A percentile compares a stretch with the other conserved stretches of the same genome.
These are phyloP conservation scores for Zaprionus camerounensis DNA, from an alignment of 1,140 invertebrate species.

Conservation along the genomic window DNA sequence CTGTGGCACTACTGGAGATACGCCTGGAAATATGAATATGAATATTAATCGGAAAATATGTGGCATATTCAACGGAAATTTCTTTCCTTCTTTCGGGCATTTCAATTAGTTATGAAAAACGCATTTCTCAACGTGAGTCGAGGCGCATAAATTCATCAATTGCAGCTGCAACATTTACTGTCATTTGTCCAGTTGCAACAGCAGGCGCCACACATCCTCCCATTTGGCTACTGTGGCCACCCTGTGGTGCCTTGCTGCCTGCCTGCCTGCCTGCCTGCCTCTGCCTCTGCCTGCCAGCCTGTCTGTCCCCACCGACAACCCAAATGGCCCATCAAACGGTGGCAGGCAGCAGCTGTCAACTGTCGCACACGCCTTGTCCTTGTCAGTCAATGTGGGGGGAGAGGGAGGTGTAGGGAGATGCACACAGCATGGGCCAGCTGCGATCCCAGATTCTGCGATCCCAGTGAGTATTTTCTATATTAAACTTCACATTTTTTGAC, in stretches of 20 bases:
- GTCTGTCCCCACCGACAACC: not conserved
- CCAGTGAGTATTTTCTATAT: slow-evolving; percentile 74
- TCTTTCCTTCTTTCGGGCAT: slow-evolving; percentile 5
- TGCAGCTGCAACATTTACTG: slow-evolving; percentile 64
- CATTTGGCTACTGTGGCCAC: slow-evolving; percentile 20
- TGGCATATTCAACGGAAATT: slow-evolving; percentile 8
- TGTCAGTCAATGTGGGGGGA: slow-evolving; percentile 68
- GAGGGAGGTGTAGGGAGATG: not conserved
- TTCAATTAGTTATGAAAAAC: slow-evolving; percentile 81
- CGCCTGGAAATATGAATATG: slow-evolving; percentile 37
- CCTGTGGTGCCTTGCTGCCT: slow-evolving; percentile 24
- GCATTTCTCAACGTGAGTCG: slow-evolving; percentile 67
- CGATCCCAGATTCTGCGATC: slow-evolving; percentile 1
- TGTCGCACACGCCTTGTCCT: slow-evolving; percentile 81
- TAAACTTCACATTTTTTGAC: slow-evolving; percentile 82
- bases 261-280: slow-evolving; percentile 16
- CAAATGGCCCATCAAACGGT: slow-evolving; percentile 54
- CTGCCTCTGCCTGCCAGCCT: not conserved
- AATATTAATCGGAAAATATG: slow-evolving; percentile 51
- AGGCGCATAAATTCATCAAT: slow-evolving; percentile 79
- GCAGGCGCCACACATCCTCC: slow-evolving; percentile 39
- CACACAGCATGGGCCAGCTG: not conserved
- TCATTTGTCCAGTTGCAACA: slow-evolving; percentile 67
- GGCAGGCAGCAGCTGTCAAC: slow-evolving; percentile 80
- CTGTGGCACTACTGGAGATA: slow-evolving; percentile 57